Base-by-base conservation (phyloP, 2,888 invertebrate species). In the Gandaritis pyraliata region DNA sequence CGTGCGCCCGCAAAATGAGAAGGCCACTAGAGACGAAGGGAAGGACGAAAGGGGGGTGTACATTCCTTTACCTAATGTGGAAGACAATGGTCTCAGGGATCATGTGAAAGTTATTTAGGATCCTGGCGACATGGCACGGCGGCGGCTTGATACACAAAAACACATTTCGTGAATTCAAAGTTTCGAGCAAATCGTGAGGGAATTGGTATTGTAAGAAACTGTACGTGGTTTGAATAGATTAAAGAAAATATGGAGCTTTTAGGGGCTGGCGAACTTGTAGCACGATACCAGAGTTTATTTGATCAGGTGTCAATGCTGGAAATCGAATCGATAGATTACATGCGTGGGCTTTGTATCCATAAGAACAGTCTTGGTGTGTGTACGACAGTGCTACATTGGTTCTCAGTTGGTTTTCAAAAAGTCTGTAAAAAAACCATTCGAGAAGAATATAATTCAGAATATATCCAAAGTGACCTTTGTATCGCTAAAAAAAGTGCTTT, bases 11-110 rank as follows among this genome's bases (percentile, higher is more conserved):
- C 87, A 85, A 87, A 83, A 87, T 85, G 82, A 85, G 76, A 70
- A 74, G 70, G 58, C 64, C 64, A 68, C 65, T 59, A 61, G 54
- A 62, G 65, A 71, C 48, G 38, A 51, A 65, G 58, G 51, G 69
- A 68, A 71, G 71, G 63, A 71, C 36, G 52, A 8, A 65, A 52
- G 69, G 69, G 69, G 66, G 68, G 66, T 71, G 72, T 65, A 75
- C 83, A 88, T 89, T 88, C 86, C 86, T 86, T 84, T 85, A 83
- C 91, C 91, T 87, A 88, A 90, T 86, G 86, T 85, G 90, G 91
- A 88, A 89, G 75, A 90, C 90, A 90, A 90, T 90, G 87, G 74
- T 71, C 74, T 77, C 82, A 81, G 78, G 80, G 83, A 78, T 78
- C 77, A 80, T 78, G 81, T 75, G 81, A 82, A 82, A 80, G 85